These are phyloP conservation scores for Pseudorasbora parva DNA, from an alignment of 2,113 vertebrate genomes.

Conservation along the genomic window DNA sequence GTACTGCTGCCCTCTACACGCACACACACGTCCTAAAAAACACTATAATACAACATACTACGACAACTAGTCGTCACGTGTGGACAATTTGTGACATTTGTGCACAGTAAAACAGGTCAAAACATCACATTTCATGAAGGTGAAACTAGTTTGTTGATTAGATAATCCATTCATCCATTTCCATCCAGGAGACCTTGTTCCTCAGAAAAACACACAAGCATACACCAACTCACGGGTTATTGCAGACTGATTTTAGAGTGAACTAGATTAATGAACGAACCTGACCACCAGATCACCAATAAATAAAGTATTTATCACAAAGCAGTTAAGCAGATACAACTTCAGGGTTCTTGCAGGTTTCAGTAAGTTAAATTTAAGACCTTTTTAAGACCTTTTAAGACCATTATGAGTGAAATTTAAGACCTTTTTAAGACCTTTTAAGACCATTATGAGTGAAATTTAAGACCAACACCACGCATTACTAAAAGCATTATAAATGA, in stretches of 20 bases:
- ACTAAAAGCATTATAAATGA: too few relatives aligned
- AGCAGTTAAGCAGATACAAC: background rate
- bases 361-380: too few relatives aligned
- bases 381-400: too few relatives aligned
- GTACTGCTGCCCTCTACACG: slow-evolving; percentile 1
- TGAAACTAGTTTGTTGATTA: background rate
- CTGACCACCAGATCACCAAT: background rate
- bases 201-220: background rate
- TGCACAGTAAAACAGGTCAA: background rate
- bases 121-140: background rate
- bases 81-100: background rate
- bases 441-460: too few relatives aligned
- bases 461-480: too few relatives aligned
- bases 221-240: background rate
- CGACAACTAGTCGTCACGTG: background rate
- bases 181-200: background rate
- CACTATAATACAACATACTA: background rate
- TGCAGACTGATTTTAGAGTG: background rate
- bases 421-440: too few relatives aligned
- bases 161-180: background rate
- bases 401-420: too few relatives aligned
- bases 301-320: background rate
- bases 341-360: too few relatives aligned
- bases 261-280: background rate
- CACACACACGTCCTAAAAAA: background rate